These are phyloP conservation scores for Drosophila nigritarsus DNA, from an alignment of 2,888 invertebrate genomes.

Conservation along the genomic window DNA sequence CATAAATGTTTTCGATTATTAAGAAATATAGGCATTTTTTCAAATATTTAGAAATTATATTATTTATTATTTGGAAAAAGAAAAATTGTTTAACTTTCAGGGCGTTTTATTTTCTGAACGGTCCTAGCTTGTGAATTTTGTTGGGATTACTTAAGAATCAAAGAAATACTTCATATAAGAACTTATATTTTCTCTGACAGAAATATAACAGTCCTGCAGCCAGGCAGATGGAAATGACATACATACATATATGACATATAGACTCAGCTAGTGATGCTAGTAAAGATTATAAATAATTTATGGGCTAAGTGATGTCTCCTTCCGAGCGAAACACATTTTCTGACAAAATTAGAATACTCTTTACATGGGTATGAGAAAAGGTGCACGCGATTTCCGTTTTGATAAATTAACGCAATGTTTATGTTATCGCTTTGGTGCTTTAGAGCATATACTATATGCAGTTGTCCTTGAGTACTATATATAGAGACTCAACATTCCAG, in stretches of 20 bases:
- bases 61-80: neutral
- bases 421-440: conserved; percentile 20
- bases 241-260: neutral
- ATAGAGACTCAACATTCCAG: conserved; percentile 37
- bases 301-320: neutral
- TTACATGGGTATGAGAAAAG: conserved; percentile 5
- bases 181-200: neutral
- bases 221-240: neutral
- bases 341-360: neutral
- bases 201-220: neutral
- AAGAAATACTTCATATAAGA: neutral
- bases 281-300: neutral
- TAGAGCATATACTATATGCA: conserved; percentile 12
- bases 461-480: conserved; percentile 66
- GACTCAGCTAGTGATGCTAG: neutral
- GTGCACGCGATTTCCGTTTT: conserved; percentile 61
- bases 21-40: neutral
- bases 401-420: conserved; percentile 66
- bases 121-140: neutral
- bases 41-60: neutral
- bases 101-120: neutral
- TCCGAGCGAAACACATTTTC: neutral
- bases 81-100: neutral
- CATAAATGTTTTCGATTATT: neutral
- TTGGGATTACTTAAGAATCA: neutral